These are phyloP conservation scores for Nyctibius bracteatus DNA, from an alignment of 2,113 vertebrate species.

Conservation along the genomic window DNA sequence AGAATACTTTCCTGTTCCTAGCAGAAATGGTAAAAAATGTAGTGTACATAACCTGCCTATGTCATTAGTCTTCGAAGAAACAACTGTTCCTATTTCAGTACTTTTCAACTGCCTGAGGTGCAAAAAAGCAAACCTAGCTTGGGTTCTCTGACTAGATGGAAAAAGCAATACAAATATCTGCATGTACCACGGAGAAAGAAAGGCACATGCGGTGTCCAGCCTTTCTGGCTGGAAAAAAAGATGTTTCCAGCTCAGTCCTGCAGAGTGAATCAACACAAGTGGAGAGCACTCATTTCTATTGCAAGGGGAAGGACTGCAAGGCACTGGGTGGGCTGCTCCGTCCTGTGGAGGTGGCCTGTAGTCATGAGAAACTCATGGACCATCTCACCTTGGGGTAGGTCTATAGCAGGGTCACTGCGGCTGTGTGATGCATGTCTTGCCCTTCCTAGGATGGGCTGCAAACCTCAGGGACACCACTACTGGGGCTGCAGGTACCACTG, in stretches of 20 bases:
- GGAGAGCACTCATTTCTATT: background rate
- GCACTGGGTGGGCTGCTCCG: background rate
- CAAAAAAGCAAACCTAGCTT: background rate
- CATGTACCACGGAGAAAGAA: background rate
- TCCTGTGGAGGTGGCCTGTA: background rate
- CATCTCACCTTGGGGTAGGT: background rate
- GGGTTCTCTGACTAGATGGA: background rate
- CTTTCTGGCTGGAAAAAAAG: background rate
- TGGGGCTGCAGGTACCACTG: background rate
- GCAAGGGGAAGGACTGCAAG: background rate
- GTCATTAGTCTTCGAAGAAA: background rate
- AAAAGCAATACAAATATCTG: background rate
- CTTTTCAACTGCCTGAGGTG: background rate
- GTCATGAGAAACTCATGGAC: background rate
- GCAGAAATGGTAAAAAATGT: background rate
- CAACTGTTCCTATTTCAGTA: background rate
- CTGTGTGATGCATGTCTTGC: background rate
- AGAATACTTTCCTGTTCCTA: background rate
- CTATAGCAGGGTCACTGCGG: rapidly evolving
- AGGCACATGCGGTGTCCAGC: rapidly evolving
- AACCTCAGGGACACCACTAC: rapidly evolving
- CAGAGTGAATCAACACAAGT: background rate
- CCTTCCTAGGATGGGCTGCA: background rate
- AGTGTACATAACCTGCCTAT: background rate
- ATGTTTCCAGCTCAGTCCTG: background rate